Percentiles rank a stretch among this genome's conserved stretches.
These are phyloP conservation scores for Agrochola lota DNA, from an alignment of 2,888 invertebrate species.

Conservation along the genomic window DNA sequence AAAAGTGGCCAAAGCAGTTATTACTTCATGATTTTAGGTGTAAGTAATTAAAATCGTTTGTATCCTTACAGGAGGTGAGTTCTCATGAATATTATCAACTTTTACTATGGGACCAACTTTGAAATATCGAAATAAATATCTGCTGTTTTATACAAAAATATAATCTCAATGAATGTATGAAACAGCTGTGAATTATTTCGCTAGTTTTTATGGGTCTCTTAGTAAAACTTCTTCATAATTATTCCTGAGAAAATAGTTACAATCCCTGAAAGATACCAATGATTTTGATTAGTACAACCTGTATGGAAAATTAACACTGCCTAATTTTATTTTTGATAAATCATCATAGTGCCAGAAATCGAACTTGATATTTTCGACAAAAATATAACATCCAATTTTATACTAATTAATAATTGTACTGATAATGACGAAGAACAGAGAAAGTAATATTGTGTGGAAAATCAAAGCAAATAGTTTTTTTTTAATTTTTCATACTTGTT, in stretches of 20 bases:
- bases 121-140: neutral
- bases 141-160: neutral
- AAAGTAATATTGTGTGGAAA: neutral
- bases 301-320: neutral
- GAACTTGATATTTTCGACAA: neutral
- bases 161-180: neutral
- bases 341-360: too few species aligned
- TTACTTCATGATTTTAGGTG: too few species aligned
- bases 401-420: neutral
- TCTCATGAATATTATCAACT: conserved; percentile 10
- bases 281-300: neutral
- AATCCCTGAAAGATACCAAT: neutral
- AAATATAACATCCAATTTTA: neutral
- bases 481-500: too few species aligned
- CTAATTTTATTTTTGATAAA: neutral
- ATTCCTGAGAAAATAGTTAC: neutral
- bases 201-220: neutral
- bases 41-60: neutral
- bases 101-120: neutral
- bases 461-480: neutral
- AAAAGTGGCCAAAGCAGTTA: too few species aligned
- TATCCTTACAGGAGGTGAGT: neutral
- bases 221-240: neutral
- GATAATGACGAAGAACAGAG: neutral
- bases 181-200: neutral